A percentile compares a stretch with the other conserved stretches of the same genome.
Conservation (phyloP, 2,888 invertebrate genomes). For the Lampropteryx suffumata region DNA sequence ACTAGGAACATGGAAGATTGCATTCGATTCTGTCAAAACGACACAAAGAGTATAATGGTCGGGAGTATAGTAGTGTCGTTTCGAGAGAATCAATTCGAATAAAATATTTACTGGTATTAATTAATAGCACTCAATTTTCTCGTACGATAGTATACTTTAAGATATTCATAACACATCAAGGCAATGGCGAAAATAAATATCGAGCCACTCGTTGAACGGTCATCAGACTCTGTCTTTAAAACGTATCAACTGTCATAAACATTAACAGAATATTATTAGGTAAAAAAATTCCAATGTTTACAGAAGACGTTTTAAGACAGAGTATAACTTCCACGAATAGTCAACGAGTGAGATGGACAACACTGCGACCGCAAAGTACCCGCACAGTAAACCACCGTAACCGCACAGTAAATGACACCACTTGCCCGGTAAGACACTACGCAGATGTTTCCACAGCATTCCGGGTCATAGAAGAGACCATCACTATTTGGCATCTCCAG, state of each 20-base stretch:
- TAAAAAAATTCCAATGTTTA: constrained; percentile 20
- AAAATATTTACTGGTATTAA: constrained; percentile 1
- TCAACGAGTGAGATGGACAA: background rate
- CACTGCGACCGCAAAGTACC: constrained; percentile 3
- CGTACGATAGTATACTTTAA: constrained; percentile 3
- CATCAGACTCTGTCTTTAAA: constrained; percentile 1
- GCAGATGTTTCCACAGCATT: background rate
- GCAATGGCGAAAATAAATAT: constrained; percentile 21
- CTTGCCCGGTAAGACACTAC: no score
- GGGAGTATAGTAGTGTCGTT: constrained; percentile 35
- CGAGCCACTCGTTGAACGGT: background rate
- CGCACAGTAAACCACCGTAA: constrained; percentile 1
- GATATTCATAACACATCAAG: constrained; percentile 10
- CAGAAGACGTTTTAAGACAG: constrained; percentile 1
- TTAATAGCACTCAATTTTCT: constrained; percentile 2
- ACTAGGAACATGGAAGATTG: constrained; percentile 22
- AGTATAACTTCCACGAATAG: background rate
- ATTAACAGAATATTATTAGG: constrained; percentile 16
- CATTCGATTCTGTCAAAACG: constrained; percentile 37
- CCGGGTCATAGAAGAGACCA: background rate
- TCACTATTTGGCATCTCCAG: background rate
- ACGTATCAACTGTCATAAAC: constrained; percentile 1
- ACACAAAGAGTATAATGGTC: constrained; percentile 38
- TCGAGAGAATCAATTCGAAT: constrained; percentile 36
- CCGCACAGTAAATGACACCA: constrained; percentile 3